A percentile compares a stretch with the other conserved stretches of the same genome.
Evolutionary conservation across 2,113 vertebrate genomes (phyloP).

Genomic region (Fukomys damarensis): DNA sequence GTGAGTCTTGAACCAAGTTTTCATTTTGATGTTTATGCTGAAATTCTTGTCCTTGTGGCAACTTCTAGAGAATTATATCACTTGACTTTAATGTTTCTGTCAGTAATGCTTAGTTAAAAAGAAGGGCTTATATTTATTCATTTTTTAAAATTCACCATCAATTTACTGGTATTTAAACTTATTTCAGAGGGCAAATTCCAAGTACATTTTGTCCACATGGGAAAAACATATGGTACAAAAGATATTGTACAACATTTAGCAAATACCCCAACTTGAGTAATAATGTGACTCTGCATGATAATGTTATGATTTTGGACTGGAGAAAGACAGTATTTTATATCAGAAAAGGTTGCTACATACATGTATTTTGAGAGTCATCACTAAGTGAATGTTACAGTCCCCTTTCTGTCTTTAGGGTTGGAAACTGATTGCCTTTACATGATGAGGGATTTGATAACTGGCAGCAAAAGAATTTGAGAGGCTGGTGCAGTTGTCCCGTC

Average conservation of each 20-base stretch:
- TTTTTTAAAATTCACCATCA: conserved; percentile 25
- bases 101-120: conserved; percentile 71
- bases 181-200: conserved; percentile 48
- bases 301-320: not conserved
- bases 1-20: not conserved
- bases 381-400: not conserved
- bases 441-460: not conserved
- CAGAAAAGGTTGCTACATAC: conserved; percentile 4
- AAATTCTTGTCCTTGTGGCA: not conserved
- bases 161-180: conserved; percentile 71
- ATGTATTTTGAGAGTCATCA: not conserved
- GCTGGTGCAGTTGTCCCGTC: not conserved
- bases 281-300: not conserved
- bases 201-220: conserved; percentile 57
- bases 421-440: conserved; percentile 6
- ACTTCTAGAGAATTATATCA: conserved; percentile 3
- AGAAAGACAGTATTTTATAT: not conserved
- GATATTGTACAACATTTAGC: conserved; percentile 11
- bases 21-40: not conserved
- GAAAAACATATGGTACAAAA: not conserved
- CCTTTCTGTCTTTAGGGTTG: not conserved
- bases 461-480: not conserved
- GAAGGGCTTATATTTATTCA: conserved; percentile 42
- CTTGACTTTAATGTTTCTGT: conserved; percentile 52
- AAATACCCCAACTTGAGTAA: conserved; percentile 45